Percentiles rank a stretch among this genome's conserved stretches.
Conservation (phyloP, 2,888 invertebrate genomes). For the Drosophila prolongata region DNA sequence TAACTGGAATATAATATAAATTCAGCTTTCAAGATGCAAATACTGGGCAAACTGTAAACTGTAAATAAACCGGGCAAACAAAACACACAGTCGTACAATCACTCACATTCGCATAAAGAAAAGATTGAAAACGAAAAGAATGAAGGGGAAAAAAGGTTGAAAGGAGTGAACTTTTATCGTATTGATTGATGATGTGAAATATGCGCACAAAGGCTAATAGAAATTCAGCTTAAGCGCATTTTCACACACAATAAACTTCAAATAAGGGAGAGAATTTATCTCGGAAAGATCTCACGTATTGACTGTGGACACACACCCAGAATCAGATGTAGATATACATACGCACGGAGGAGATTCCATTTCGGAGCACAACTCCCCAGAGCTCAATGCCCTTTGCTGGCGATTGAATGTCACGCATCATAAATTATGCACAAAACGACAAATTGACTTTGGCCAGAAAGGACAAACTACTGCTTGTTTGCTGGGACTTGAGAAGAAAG, state of each 20-base stretch:
- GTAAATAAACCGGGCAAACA: slow-evolving; percentile 50
- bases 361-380: slow-evolving; percentile 29
- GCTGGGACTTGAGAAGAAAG: slow-evolving; percentile 15
- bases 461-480: slow-evolving; percentile 34
- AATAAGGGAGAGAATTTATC: slow-evolving; percentile 64
- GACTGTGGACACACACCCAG: slow-evolving; percentile 37
- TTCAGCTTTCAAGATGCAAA: slow-evolving; percentile 44
- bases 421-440: slow-evolving; percentile 78
- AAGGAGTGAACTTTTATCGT: slow-evolving; percentile 65
- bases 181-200: slow-evolving; percentile 82
- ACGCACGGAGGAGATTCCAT: slow-evolving; percentile 16
- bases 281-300: slow-evolving; percentile 65
- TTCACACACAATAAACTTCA: slow-evolving; percentile 82
- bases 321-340: slow-evolving; percentile 30
- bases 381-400: slow-evolving; percentile 57
- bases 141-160: slow-evolving; percentile 10
- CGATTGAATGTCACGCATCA: slow-evolving; percentile 81
- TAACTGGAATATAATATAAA: slow-evolving; percentile 35
- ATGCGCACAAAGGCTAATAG: slow-evolving; percentile 80
- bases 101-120: slow-evolving; percentile 17
- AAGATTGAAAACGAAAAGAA: slow-evolving; percentile 21
- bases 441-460: slow-evolving; percentile 70
- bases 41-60: slow-evolving; percentile 29
- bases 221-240: slow-evolving; percentile 79
- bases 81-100: slow-evolving; percentile 17